Conservation (phyloP, 2,888 invertebrate genomes). For the Zootermopsis nevadensis region DNA sequence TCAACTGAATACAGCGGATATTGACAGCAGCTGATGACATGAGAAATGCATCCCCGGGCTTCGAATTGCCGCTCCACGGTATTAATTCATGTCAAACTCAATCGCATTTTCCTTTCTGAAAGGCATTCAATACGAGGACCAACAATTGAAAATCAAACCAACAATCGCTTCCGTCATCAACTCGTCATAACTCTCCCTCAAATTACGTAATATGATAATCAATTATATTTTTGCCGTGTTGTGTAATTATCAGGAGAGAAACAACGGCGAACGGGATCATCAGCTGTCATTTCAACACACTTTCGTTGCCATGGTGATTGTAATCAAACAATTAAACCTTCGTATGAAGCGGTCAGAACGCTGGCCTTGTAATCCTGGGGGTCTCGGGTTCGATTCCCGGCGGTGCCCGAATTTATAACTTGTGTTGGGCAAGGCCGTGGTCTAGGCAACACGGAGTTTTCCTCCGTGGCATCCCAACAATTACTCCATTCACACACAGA, state of each 20-base stretch:
- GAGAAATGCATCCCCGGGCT: constrained; percentile 28
- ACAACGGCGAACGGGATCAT: neutral
- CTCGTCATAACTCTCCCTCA: neutral
- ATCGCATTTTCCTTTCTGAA: constrained; percentile 21
- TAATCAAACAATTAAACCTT: too few relatives aligned
- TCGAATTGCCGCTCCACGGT: constrained; percentile 10
- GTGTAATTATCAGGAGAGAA: neutral
- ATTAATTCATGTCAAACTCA: constrained; percentile 25
- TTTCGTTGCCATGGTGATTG: neutral
- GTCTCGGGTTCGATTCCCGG: too few relatives aligned
- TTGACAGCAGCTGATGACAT: constrained; percentile 19
- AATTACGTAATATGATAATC: constrained; percentile 27
- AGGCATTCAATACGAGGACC: constrained; percentile 15
- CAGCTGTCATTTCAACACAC: neutral
- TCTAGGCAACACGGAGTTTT: too few relatives aligned
- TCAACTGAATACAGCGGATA: constrained; percentile 21
- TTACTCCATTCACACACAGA: too few relatives aligned
- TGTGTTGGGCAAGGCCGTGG: too few relatives aligned
- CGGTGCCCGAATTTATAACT: too few relatives aligned
- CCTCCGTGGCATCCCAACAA: too few relatives aligned
- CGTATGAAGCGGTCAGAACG: too few relatives aligned
- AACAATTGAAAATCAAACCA: constrained; percentile 20
- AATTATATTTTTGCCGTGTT: constrained; percentile 15
- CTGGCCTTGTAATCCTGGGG: too few relatives aligned
- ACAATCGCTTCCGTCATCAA: constrained; percentile 26